Evolutionary conservation across 2,888 invertebrate species (phyloP).

Genomic region (Spodoptera picta): DNA sequence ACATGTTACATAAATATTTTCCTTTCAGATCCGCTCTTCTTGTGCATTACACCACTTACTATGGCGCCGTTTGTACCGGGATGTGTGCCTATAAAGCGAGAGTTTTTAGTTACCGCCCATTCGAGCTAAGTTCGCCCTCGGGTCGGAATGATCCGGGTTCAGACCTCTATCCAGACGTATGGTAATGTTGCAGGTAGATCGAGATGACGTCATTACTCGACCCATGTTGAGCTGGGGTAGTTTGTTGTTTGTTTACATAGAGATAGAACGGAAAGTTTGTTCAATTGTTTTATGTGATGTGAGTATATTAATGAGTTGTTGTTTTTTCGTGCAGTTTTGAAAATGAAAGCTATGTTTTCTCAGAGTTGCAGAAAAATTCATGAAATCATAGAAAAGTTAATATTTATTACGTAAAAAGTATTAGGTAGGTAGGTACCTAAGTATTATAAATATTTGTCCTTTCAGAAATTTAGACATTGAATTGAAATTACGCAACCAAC

Average conservation of each 20-base stretch:
- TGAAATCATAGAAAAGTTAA: too few relatives aligned
- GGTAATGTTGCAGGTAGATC: conserved; percentile 48
- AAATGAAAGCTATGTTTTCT: too few relatives aligned
- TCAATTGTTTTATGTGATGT: too few relatives aligned
- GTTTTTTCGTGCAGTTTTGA: too few relatives aligned
- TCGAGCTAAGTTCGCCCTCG: conserved; percentile 61
- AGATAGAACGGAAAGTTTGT: background rate
- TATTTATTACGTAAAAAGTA: too few relatives aligned
- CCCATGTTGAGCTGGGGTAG: conserved; percentile 31
- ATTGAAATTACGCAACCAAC: too few relatives aligned
- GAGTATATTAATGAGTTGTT: too few relatives aligned
- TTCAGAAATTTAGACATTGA: too few relatives aligned
- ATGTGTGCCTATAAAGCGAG: conserved; percentile 66
- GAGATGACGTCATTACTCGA: conserved; percentile 51
- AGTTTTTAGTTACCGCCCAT: conserved; percentile 74
- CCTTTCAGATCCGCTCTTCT: conserved; percentile 46
- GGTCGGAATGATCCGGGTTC: conserved; percentile 56
- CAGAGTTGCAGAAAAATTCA: too few relatives aligned
- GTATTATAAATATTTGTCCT: too few relatives aligned
- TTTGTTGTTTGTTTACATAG: conserved; percentile 36
- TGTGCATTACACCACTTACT: conserved; percentile 43
- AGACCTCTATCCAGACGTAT: conserved; percentile 51
- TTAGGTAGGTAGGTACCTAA: too few relatives aligned
- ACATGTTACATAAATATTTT: background rate
- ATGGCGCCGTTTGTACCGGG: conserved; percentile 61